Percentiles rank a stretch among this genome's conserved stretches.
These are phyloP conservation scores for Saccopteryx bilineata DNA, from an alignment of 2,113 vertebrate genomes.

Conservation along the genomic window DNA sequence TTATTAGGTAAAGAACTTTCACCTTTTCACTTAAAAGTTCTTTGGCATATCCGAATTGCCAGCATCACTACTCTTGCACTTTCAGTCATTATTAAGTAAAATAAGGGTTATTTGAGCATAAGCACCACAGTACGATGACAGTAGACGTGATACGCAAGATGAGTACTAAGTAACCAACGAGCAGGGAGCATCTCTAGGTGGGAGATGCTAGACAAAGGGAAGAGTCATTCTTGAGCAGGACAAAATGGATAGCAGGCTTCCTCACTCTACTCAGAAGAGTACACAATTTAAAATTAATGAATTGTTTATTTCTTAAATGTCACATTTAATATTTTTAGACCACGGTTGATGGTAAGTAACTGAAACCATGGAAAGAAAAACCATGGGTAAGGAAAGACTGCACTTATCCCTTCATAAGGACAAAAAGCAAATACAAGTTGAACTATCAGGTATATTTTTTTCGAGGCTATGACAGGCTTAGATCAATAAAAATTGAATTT, in stretches of 20 bases:
- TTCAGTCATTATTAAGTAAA: neutral
- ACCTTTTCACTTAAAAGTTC: neutral
- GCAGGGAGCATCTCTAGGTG: neutral
- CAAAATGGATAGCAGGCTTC: too few relatives aligned
- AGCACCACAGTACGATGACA: neutral
- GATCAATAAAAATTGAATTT: slow-evolving; percentile 60
- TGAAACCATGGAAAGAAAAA: neutral
- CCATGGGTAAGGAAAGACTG: neutral
- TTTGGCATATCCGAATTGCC: neutral
- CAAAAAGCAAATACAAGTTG: slow-evolving; percentile 23
- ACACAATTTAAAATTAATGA: neutral
- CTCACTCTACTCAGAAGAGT: neutral
- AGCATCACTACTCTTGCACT: neutral
- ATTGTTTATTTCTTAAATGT: neutral
- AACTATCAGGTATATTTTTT: slow-evolving; percentile 34
- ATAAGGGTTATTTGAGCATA: neutral
- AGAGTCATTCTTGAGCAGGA: neutral
- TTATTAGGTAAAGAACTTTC: neutral
- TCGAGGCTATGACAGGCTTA: neutral
- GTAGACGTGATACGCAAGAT: too few relatives aligned
- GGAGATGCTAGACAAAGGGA: neutral
- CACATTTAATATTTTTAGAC: neutral
- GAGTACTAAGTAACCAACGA: neutral
- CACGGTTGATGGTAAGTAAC: neutral
- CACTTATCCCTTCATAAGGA: neutral